These are phyloP conservation scores for Anolis sagrei DNA, from an alignment of 2,113 vertebrate species.

Conservation along the genomic window DNA sequence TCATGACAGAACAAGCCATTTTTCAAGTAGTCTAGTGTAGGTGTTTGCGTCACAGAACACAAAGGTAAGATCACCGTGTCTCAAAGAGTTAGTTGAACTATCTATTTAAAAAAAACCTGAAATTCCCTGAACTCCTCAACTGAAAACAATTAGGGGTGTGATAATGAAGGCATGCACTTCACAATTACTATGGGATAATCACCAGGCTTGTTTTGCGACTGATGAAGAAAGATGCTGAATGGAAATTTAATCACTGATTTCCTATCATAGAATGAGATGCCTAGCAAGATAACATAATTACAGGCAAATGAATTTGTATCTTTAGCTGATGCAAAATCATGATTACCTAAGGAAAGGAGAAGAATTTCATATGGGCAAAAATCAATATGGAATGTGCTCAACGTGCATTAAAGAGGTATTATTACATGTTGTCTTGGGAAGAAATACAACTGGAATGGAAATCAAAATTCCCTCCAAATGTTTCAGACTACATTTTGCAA, in stretches of 20 bases:
- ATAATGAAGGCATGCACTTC: slow-evolving; percentile 57
- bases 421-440: neutral
- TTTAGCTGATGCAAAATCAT: slow-evolving; percentile 59
- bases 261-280: slow-evolving; percentile 59
- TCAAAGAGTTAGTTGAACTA: slow-evolving; percentile 25
- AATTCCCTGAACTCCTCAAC: slow-evolving; percentile 58
- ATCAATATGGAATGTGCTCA: slow-evolving; percentile 36
- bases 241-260: slow-evolving; percentile 76
- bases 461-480: neutral
- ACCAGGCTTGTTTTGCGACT: slow-evolving; percentile 63
- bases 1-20: neutral
- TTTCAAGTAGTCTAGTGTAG: slow-evolving; percentile 42
- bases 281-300: slow-evolving; percentile 73
- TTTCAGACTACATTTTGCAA: too few relatives aligned
- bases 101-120: slow-evolving; percentile 52
- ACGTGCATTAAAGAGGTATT: neutral
- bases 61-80: slow-evolving; percentile 35
- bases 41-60: slow-evolving; percentile 48
- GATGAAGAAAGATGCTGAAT: slow-evolving; percentile 69
- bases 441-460: neutral
- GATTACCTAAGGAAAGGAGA: slow-evolving; percentile 55
- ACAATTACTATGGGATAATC: slow-evolving; percentile 68
- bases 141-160: slow-evolving; percentile 61
- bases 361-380: slow-evolving; percentile 50
- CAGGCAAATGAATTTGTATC: slow-evolving; percentile 62